A percentile compares a stretch with the other conserved stretches of the same genome.
These are phyloP conservation scores for Drosophila tropicalis DNA, from an alignment of 1,140 invertebrate species.

Conservation along the genomic window DNA sequence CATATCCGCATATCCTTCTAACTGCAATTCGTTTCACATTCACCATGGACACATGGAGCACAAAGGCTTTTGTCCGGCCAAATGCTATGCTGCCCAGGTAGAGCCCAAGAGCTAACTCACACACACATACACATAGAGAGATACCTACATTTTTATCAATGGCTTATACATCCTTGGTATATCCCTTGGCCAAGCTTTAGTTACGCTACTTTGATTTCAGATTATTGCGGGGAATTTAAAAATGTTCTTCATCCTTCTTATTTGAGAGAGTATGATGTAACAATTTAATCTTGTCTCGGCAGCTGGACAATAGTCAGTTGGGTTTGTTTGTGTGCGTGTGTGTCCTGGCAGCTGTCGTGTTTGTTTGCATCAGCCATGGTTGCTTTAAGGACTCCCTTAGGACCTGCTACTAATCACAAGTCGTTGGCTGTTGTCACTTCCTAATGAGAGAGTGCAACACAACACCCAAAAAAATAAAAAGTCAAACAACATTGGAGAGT, in stretches of 20 bases:
- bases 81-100: slow-evolving; percentile 49
- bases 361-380: slow-evolving; percentile 39
- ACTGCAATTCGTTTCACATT: slow-evolving; percentile 50
- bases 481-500: slow-evolving; percentile 9
- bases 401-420: slow-evolving; percentile 71
- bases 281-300: slow-evolving; percentile 58
- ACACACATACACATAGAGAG: neutral
- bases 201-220: slow-evolving; percentile 75
- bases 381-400: slow-evolving; percentile 60
- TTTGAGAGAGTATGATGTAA: slow-evolving; percentile 25
- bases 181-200: slow-evolving; percentile 62
- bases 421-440: slow-evolving; percentile 73
- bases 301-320: slow-evolving; percentile 26
- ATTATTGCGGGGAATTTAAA: slow-evolving; percentile 37
- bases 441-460: slow-evolving; percentile 71
- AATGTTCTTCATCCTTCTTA: slow-evolving; percentile 12
- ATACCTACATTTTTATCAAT: slow-evolving; percentile 63
- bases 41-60: slow-evolving; percentile 44
- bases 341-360: slow-evolving; percentile 52
- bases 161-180: slow-evolving; percentile 44
- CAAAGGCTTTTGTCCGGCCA: slow-evolving; percentile 56
- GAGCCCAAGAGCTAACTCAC: slow-evolving; percentile 1
- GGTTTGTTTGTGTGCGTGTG: slow-evolving; percentile 13
- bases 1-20: slow-evolving; percentile 54
- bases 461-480: slow-evolving; percentile 55